These are phyloP conservation scores for Lampris megalopsis DNA, from an alignment of 2,113 vertebrate genomes.

Conservation along the genomic window DNA sequence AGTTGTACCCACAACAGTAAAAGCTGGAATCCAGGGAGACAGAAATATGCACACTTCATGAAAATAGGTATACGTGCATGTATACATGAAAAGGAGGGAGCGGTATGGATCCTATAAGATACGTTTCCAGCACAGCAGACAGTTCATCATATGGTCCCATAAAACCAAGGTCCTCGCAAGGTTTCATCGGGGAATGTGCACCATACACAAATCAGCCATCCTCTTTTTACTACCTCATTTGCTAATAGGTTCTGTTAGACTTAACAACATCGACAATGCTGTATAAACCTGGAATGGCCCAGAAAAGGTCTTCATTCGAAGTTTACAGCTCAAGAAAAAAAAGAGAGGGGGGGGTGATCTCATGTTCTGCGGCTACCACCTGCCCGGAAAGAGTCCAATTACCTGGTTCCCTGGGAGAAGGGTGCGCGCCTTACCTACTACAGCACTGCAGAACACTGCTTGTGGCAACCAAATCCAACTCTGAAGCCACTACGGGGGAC, in stretches of 20 bases:
- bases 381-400: constrained; percentile 55
- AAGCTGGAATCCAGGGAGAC: too few relatives aligned
- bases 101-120: background rate
- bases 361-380: constrained; percentile 49
- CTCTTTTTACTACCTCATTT: constrained; percentile 48
- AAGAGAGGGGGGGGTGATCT: background rate
- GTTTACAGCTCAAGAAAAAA: background rate
- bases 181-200: constrained; percentile 21
- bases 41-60: too few relatives aligned
- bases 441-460: background rate
- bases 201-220: constrained; percentile 32
- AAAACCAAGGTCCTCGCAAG: constrained; percentile 35
- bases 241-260: constrained; percentile 46
- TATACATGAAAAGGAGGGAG: background rate
- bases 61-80: too few relatives aligned
- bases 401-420: constrained; percentile 31
- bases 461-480: background rate
- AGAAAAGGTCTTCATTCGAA: background rate
- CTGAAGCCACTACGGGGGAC: background rate
- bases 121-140: constrained; percentile 56
- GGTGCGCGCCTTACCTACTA: background rate
- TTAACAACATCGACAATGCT: constrained; percentile 12
- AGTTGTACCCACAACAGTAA: too few relatives aligned
- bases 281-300: background rate
- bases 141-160: constrained; percentile 17